Percentiles rank a stretch among this genome's conserved stretches.
Evolutionary conservation across 2,113 vertebrate species (phyloP).

Genomic region (Callospermophilus lateralis): DNA sequence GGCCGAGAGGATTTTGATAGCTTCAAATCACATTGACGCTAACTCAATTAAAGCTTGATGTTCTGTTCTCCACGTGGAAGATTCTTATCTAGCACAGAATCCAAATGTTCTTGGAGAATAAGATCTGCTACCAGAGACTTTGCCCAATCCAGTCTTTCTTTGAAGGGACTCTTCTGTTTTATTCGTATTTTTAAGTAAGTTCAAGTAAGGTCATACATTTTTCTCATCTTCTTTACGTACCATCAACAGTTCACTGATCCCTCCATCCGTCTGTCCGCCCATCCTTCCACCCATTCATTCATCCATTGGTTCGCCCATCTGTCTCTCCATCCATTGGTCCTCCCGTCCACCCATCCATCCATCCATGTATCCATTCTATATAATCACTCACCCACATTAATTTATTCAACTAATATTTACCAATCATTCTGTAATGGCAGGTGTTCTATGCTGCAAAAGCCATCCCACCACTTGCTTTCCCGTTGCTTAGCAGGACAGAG

Average conservation of each 20-base stretch:
- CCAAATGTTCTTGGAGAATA: fast-evolving
- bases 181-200: background rate
- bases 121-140: background rate
- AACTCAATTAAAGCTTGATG: too few relatives aligned
- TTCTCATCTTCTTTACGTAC: background rate
- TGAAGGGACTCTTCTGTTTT: background rate
- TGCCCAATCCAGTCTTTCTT: background rate
- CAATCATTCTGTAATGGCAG: fast-evolving
- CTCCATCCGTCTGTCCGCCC: too few relatives aligned
- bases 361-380: background rate
- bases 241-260: too few relatives aligned
- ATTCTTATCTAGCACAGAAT: background rate
- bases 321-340: too few relatives aligned
- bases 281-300: too few relatives aligned
- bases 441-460: fast-evolving
- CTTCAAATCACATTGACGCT: fast-evolving
- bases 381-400: too few relatives aligned
- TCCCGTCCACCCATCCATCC: background rate
- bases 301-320: too few relatives aligned
- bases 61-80: fast-evolving
- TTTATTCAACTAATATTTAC: background rate
- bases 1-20: background rate
- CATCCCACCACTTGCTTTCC: too few relatives aligned
- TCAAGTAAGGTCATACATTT: background rate
- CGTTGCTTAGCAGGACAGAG: background rate